Conservation (phyloP, 1,140 invertebrate species). For the Neelides sp. region DNA sequence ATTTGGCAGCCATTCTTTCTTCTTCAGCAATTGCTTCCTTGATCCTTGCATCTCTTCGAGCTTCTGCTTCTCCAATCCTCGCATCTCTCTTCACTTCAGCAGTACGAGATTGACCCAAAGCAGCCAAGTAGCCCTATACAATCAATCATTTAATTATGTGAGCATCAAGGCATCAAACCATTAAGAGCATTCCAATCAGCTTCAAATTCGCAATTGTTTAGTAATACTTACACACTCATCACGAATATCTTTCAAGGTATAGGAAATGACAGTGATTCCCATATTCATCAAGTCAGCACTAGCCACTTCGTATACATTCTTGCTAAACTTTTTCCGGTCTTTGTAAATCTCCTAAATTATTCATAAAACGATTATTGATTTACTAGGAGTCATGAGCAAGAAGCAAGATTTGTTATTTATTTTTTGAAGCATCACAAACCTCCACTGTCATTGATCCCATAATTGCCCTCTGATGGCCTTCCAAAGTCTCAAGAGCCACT, state of each 20-base stretch:
- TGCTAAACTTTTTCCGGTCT: slow-evolving; percentile 96
- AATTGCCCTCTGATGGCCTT: slow-evolving; percentile 93
- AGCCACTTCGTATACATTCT: slow-evolving; percentile 87
- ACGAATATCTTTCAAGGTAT: slow-evolving; percentile 92
- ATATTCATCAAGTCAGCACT: slow-evolving; percentile 93
- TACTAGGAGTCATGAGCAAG: background rate
- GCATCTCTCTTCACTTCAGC: slow-evolving; percentile 94
- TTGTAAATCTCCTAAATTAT: slow-evolving; percentile 90
- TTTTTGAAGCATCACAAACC: slow-evolving; percentile 37
- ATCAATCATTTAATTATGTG: background rate
- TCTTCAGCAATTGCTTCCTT: slow-evolving; percentile 93
- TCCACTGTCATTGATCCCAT: slow-evolving; percentile 99
- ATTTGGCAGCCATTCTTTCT: slow-evolving; percentile 70
- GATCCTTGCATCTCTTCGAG: slow-evolving; percentile 70
- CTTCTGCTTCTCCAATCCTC: slow-evolving; percentile 89
- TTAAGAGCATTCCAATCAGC: background rate
- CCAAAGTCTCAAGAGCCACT: slow-evolving; percentile 86
- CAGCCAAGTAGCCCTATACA: slow-evolving; percentile 78
- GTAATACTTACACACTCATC: slow-evolving; percentile 83
- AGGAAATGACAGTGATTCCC: slow-evolving; percentile 96
- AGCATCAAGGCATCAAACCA: background rate
- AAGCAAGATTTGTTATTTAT: background rate
- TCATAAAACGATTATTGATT: slow-evolving; percentile 1
- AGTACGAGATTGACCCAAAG: slow-evolving; percentile 78
- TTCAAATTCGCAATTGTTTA: background rate